These are phyloP conservation scores for Helleia helle DNA, from an alignment of 2,888 invertebrate genomes.

Conservation along the genomic window DNA sequence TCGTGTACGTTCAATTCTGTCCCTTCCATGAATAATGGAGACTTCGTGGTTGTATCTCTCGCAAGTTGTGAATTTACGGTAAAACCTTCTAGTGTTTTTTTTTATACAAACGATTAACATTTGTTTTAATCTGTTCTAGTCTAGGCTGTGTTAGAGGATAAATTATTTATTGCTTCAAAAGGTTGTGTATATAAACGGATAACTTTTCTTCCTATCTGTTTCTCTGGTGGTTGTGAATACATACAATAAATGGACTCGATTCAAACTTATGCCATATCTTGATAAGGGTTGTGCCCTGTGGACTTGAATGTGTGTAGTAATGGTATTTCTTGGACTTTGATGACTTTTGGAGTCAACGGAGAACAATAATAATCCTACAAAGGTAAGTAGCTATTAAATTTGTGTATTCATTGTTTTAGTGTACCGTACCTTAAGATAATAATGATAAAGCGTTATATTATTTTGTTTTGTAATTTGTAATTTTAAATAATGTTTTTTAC, in stretches of 20 bases:
- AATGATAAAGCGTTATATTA: too few species aligned
- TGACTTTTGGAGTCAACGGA: conserved; percentile 20
- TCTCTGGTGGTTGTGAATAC: conserved; percentile 54
- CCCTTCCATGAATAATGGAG: conserved; percentile 33
- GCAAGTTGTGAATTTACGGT: conserved; percentile 48
- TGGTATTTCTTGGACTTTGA: conserved; percentile 33
- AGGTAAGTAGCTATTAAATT: not conserved
- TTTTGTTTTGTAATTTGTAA: too few species aligned
- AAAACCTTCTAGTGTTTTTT: not conserved
- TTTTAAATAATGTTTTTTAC: too few species aligned
- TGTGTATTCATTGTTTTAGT: too few species aligned
- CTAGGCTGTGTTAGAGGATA: conserved; percentile 23
- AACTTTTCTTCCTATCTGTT: conserved; percentile 30
- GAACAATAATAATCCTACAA: not conserved
- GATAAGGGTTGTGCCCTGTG: conserved; percentile 35
- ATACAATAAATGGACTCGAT: conserved; percentile 49
- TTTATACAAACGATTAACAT: conserved; percentile 45
- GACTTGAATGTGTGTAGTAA: conserved; percentile 35
- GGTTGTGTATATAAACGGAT: conserved; percentile 31
- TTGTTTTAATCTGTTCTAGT: conserved; percentile 37
- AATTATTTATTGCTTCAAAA: conserved; percentile 24
- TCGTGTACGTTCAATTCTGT: conserved; percentile 32
- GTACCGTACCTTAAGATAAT: too few species aligned
- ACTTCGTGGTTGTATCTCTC: conserved; percentile 52
- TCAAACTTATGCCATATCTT: conserved; percentile 44